Base-by-base conservation (phyloP, 2,888 invertebrate genomes). In the Deilephila elpenor region DNA sequence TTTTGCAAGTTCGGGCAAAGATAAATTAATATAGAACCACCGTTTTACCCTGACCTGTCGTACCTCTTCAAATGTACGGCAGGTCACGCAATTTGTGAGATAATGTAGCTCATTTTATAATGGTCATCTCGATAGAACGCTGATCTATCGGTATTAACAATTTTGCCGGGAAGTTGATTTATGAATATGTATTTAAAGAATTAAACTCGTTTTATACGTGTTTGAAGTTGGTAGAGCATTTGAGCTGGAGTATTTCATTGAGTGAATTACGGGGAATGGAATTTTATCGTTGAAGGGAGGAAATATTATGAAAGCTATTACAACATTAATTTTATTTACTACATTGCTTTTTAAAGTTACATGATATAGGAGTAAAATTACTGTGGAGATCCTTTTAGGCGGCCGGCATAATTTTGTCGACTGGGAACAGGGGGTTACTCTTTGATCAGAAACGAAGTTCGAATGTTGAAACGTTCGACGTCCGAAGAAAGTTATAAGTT, bases 71-170 rank as follows among this genome's bases (percentile, higher is more conserved):
- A 72, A 75, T 75, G 60, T 59, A 61, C 37, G 70, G 1, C 25
- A 25, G 44, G 20, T 20, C 44, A 17, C 51, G 20, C 11, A 74
- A 73, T 74, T 71, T 77, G 64, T 75, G 74, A 75, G 75, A 75
- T 73, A 78, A 76, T 67, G 70, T 59, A 75, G 84, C 25, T 82
- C 81, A 71, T 60, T 59, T 5, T 75, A 76, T 56, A 37, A 60
- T 82, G 78, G 84, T 37, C 71, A 62, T 75, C 71, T 44, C 71
- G 64, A 78, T 80, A 82, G 79, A 82, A 80, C 72, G 85, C 82
- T 82, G 82, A 85, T 84, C 81, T 80, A 76, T 82, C 82, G 78
- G 82, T 83, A 82, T 83, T 85, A 83, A 81, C 78, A 81, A 82
- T 83, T 84, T 83, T 74, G 78, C 77, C 79, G 78, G 83, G 79